Evolutionary conservation across 2,113 vertebrate species (phyloP).

Genomic region (Vidua macroura): DNA sequence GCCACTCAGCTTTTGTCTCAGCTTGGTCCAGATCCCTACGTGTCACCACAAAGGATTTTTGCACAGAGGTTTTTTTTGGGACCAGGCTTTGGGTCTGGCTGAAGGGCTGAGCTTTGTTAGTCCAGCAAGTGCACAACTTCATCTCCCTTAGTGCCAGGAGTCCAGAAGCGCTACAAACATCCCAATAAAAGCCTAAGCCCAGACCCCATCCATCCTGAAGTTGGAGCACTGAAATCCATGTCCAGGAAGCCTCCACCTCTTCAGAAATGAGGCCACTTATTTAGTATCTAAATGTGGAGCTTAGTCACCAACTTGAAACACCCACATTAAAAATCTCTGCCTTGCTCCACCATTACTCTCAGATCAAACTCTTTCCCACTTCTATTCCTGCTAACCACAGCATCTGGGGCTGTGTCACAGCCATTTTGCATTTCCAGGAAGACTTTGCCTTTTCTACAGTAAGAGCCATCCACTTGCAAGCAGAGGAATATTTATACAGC

Average conservation of each 20-base stretch:
- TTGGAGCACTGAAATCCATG: neutral
- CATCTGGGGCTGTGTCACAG: conserved; percentile 61
- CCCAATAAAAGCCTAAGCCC: neutral
- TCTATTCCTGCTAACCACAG: conserved; percentile 62
- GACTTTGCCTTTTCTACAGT: conserved; percentile 40
- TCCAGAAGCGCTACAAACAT: neutral
- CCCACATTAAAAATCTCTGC: conserved; percentile 54
- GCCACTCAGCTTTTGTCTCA: neutral
- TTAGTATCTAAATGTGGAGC: conserved; percentile 55
- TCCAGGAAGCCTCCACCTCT: conserved; percentile 51
- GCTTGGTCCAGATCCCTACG: neutral
- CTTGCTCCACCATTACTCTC: conserved; percentile 34
- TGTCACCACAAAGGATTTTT: neutral
- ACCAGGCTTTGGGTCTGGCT: neutral
- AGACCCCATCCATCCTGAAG: neutral
- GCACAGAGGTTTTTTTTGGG: neutral
- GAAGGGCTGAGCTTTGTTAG: neutral
- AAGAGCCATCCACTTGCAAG: conserved; percentile 27
- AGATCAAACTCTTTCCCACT: conserved; percentile 53
- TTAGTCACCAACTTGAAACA: conserved; percentile 47
- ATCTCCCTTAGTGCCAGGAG: neutral
- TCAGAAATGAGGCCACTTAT: conserved; percentile 54
- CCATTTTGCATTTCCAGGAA: conserved; percentile 51
- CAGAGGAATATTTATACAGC: conserved; percentile 40
- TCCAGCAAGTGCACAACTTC: neutral